These are phyloP conservation scores for Aricia agestis DNA, from an alignment of 1,140 invertebrate genomes.

Conservation along the genomic window DNA sequence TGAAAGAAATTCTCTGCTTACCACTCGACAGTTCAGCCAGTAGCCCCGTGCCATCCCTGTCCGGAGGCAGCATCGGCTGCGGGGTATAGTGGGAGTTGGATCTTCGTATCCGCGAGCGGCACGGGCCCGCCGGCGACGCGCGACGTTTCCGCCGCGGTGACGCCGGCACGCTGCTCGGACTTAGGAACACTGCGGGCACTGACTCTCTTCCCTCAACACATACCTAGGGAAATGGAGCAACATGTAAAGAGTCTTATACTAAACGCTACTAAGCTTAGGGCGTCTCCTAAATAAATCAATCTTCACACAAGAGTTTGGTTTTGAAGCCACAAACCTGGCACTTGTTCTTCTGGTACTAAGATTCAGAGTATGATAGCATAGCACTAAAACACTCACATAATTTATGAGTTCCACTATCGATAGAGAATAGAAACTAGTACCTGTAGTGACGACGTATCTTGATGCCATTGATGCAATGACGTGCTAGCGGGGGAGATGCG, in stretches of 20 bases:
- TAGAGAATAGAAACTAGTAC: slow-evolving; percentile 25
- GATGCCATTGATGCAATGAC: slow-evolving; percentile 54
- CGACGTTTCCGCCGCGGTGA: slow-evolving; percentile 79
- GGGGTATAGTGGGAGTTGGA: slow-evolving; percentile 85
- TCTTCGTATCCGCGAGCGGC: slow-evolving; percentile 67
- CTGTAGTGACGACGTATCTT: slow-evolving; percentile 56
- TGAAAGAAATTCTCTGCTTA: slow-evolving; percentile 26
- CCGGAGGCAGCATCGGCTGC: slow-evolving; percentile 93
- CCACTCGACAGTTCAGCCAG: slow-evolving; percentile 79
- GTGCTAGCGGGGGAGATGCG: slow-evolving; percentile 36
- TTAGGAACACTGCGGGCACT: slow-evolving; percentile 84
- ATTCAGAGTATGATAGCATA: too few relatives aligned
- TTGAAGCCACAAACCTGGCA: too few relatives aligned
- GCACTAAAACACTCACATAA: too few relatives aligned
- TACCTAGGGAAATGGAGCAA: slow-evolving; percentile 36
- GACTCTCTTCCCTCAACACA: slow-evolving; percentile 63
- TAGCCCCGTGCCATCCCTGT: slow-evolving; percentile 89
- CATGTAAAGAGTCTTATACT: too few relatives aligned
- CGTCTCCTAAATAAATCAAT: too few relatives aligned
- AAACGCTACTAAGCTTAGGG: too few relatives aligned
- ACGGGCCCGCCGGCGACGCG: slow-evolving; percentile 63
- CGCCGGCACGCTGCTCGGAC: slow-evolving; percentile 81
- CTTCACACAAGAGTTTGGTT: too few relatives aligned
- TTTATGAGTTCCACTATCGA: too few relatives aligned
- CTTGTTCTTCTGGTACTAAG: too few relatives aligned